These are phyloP conservation scores for Nerophis lumbriciformis DNA, from an alignment of 2,113 vertebrate species.

Conservation along the genomic window DNA sequence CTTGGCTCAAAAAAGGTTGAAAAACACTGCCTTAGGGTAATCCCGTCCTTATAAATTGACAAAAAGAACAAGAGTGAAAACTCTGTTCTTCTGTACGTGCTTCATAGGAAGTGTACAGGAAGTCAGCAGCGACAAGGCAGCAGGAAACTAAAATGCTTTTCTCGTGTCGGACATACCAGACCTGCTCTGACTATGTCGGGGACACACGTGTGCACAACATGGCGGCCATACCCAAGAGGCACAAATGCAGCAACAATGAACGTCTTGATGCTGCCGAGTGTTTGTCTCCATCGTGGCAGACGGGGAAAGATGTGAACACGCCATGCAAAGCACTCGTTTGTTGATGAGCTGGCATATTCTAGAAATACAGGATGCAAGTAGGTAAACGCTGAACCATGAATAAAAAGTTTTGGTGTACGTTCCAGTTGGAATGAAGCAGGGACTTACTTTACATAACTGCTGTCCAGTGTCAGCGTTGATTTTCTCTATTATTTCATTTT, in stretches of 20 bases:
- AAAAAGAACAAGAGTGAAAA: background rate
- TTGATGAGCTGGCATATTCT: background rate
- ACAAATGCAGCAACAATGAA: slow-evolving; percentile 6
- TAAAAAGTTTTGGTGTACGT: background rate
- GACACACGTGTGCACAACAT: slow-evolving; percentile 22
- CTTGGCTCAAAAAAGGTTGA: too few species aligned
- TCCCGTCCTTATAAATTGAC: background rate
- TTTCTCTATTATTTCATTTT: too few species aligned
- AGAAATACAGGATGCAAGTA: background rate
- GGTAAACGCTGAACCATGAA: background rate
- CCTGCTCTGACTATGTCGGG: slow-evolving; percentile 9
- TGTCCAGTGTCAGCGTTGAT: too few species aligned
- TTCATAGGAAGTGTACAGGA: background rate
- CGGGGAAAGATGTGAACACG: slow-evolving; percentile 8
- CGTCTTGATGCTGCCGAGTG: background rate
- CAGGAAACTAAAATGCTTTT: slow-evolving; percentile 48
- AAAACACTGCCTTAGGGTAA: too few species aligned
- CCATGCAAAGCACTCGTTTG: slow-evolving; percentile 17
- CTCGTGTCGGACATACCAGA: slow-evolving; percentile 25
- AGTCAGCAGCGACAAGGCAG: slow-evolving; percentile 36
- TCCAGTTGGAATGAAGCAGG: background rate
- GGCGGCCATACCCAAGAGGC: slow-evolving; percentile 30
- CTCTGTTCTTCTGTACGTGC: slow-evolving; percentile 4
- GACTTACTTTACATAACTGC: background rate
- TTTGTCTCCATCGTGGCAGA: background rate